Evolutionary conservation across 2,797 vertebrate species (phyloP).

Genomic region (Austrolebias charrua): DNA sequence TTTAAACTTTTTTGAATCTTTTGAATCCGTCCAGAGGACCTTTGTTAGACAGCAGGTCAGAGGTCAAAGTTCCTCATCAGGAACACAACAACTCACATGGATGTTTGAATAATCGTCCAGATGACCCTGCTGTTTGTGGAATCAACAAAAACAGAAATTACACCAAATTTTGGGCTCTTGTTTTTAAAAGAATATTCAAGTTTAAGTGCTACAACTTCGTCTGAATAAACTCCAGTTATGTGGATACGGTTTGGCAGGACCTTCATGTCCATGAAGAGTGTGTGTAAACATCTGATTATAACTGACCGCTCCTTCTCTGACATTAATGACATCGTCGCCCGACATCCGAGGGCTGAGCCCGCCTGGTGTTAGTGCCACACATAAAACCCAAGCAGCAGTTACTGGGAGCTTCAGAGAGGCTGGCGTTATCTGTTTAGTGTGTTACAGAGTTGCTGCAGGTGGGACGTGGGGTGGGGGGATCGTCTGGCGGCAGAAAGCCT

Average conservation of each 20-base stretch:
- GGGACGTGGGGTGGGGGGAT: background rate
- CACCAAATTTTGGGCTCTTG: no score
- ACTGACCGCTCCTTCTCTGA: background rate
- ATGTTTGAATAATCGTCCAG: no score
- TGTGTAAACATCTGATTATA: background rate
- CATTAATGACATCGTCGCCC: background rate
- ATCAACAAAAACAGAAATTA: no score
- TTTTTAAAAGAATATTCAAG: no score
- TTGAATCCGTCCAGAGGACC: no score
- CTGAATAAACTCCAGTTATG: no score
- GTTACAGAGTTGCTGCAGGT: slow-evolving; percentile 15
- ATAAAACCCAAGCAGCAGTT: slow-evolving; percentile 31
- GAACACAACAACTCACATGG: no score
- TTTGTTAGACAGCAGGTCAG: no score
- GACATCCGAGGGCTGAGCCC: background rate
- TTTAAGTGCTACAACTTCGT: no score
- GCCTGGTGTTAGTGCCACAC: slow-evolving; percentile 36
- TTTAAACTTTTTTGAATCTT: no score
- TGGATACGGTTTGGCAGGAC: background rate
- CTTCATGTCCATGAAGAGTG: background rate
- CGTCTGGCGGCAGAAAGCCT: slow-evolving; percentile 28
- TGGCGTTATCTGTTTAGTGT: slow-evolving; percentile 4
- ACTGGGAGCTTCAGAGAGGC: slow-evolving; percentile 7
- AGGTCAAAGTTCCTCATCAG: no score
- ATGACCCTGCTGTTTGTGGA: no score